Evolutionary conservation across 2,113 vertebrate genomes (phyloP).

Genomic region (Enhydra lutris): DNA sequence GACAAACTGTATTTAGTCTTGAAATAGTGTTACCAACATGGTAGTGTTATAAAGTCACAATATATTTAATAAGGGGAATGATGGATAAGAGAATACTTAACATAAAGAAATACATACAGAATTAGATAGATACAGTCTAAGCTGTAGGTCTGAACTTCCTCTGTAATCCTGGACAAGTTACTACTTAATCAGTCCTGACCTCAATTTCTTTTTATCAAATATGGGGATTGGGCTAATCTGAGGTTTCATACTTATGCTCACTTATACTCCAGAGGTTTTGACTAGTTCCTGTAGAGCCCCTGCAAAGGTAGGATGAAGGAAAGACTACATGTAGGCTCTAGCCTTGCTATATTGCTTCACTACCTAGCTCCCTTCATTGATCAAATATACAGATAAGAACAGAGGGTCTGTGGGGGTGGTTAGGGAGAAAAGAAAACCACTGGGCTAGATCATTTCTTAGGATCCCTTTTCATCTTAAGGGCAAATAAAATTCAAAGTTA

Average conservation of each 20-base stretch:
- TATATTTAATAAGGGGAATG: background rate
- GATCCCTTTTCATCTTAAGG: background rate
- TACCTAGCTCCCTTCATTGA: background rate
- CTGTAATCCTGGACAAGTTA: background rate
- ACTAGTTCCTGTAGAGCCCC: background rate
- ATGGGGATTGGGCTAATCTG: background rate
- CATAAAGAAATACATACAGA: background rate
- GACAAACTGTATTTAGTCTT: background rate
- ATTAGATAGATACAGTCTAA: background rate
- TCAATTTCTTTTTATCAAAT: constrained; percentile 5
- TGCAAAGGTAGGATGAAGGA: background rate
- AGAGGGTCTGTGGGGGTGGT: background rate
- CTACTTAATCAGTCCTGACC: background rate
- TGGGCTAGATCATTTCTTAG: background rate
- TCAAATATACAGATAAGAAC: background rate
- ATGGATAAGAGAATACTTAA: background rate
- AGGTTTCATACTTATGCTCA: background rate
- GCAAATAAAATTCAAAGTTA: constrained; percentile 4
- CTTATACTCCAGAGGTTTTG: background rate
- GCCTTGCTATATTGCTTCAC: background rate
- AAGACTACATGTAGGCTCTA: background rate
- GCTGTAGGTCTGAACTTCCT: background rate
- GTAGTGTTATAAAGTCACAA: background rate
- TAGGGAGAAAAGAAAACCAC: background rate
- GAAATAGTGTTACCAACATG: background rate